Evolutionary conservation across 2,888 invertebrate species (phyloP).

Genomic region (Bedellia somnulentella): DNA sequence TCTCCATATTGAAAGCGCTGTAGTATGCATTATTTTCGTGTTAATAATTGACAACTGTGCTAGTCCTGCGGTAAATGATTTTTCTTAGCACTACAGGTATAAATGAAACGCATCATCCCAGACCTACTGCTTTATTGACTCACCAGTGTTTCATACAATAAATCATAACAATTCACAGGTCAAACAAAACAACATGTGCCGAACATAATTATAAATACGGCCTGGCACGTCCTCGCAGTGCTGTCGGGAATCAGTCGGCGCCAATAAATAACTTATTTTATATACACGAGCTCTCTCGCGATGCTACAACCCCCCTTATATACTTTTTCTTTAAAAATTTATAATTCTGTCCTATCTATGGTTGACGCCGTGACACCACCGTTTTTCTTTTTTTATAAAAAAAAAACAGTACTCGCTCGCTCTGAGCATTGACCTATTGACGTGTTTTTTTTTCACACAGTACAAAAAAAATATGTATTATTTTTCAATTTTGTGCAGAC

Average conservation of each 20-base stretch:
- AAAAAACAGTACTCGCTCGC: no score
- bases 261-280: constrained; percentile 47
- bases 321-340: constrained; percentile 42
- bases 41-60: no score
- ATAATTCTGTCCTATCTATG: constrained; percentile 59
- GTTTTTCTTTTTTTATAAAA: no score
- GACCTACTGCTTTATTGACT: constrained; percentile 63
- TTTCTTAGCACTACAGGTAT: no score
- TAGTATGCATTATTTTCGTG: no score
- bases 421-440: no score
- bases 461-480: no score
- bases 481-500: no score
- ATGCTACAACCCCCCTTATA: constrained; percentile 24
- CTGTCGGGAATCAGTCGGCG: constrained; percentile 34
- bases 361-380: constrained; percentile 28
- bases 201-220: constrained; percentile 51
- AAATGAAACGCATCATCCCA: no score
- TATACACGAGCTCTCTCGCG: constrained; percentile 51
- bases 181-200: constrained; percentile 59
- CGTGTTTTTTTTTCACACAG: no score
- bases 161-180: constrained; percentile 57
- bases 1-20: no score
- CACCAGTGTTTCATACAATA: constrained; percentile 59
- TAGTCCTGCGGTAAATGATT: no score
- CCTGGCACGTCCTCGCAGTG: constrained; percentile 35